phyloP scores from a whole-genome alignment of 2,113 vertebrate genomes.

The Genyomyrus donnyi region DNA sequence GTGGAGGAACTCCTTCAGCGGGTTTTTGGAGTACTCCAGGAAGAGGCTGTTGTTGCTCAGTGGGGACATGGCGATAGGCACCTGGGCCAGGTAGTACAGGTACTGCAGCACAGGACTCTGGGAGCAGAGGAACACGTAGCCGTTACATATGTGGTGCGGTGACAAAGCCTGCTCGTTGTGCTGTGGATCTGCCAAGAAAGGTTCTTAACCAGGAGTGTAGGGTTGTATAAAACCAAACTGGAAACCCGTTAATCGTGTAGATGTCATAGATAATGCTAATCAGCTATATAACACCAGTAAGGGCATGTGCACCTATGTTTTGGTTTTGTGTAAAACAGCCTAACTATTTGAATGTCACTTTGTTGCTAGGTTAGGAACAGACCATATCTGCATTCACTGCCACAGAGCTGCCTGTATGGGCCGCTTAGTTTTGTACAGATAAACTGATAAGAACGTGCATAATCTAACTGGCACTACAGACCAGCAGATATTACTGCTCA shows the following conservation, averaged over 20 bases:
- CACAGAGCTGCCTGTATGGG: not conserved
- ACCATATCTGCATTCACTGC: not conserved
- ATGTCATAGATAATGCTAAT: not conserved
- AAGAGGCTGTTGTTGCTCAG: conserved; percentile 98
- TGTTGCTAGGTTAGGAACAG: not conserved
- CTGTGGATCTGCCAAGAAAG: not conserved
- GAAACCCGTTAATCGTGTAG: not conserved
- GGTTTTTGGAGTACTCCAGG: conserved; percentile 93
- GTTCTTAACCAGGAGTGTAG: not conserved
- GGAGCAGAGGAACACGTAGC: not conserved
- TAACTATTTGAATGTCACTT: not conserved
- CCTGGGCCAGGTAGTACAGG: conserved; percentile 91
- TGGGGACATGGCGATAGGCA: conserved; percentile 97
- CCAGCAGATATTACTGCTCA: not conserved
- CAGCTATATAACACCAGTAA: not conserved
- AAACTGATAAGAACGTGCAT: not conserved
- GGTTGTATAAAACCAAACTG: not conserved
- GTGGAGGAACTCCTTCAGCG: conserved; percentile 85
- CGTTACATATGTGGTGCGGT: not conserved
- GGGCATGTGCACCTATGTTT: not conserved
- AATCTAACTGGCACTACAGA: not conserved
- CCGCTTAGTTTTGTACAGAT: not conserved
- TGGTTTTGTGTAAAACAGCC: not conserved
- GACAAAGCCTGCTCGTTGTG: not conserved
- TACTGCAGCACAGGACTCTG: conserved; percentile 97